Evolutionary conservation across 2,797 vertebrate species (phyloP), one percentile per base, ranked within the genome.

Genomic region (Ctenopoma multispine): DNA sequence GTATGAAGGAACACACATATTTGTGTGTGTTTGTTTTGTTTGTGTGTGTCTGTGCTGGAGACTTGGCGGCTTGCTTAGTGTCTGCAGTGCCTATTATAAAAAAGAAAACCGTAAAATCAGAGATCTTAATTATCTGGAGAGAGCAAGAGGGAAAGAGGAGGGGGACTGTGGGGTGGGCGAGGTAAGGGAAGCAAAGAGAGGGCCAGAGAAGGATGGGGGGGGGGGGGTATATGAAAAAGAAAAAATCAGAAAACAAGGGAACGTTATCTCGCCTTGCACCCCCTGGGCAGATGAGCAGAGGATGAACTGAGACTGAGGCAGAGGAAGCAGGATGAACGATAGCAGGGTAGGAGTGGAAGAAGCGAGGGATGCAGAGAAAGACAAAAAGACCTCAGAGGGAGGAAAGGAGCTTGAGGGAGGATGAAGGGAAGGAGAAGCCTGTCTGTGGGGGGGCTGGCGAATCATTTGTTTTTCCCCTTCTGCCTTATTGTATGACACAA

Each of bases 41-140:
- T 41, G 64, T 48, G 66, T 41, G 47, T 46, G 6, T 54, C 64
- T 41, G 53, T 46, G 72, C 29, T 34, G 14, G 77, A 83, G 82
- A 83, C 80, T 90, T 90, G 89, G 90, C 90, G 27, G 82, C 62
- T 59, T 58, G 69, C 75, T 82, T 57, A 60, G 79, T 85, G 92
- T 92, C 92, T 93, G 88, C 83, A 85, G 77, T 83, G 84, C 81
- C 89, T 92, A 86, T 92, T 92, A 90, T 82, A 80, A 88, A 87
- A 89, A 84, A 90, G 83, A 91, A 89, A 90, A 90, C 80, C 87
- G 73, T 91, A 92, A 93, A 93, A 93, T 92, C 87, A 80, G 89
- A 90, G 84, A 91, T 88, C 87, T 90, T 94, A 94, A 94, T 94
- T 94, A 93, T 86, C 91, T 79, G 80, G 79, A 66, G 87, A 75